A percentile compares a stretch with the other conserved stretches of the same genome.
Evolutionary conservation across 1,140 invertebrate species (phyloP).

Genomic region (Triops cancriformis): DNA sequence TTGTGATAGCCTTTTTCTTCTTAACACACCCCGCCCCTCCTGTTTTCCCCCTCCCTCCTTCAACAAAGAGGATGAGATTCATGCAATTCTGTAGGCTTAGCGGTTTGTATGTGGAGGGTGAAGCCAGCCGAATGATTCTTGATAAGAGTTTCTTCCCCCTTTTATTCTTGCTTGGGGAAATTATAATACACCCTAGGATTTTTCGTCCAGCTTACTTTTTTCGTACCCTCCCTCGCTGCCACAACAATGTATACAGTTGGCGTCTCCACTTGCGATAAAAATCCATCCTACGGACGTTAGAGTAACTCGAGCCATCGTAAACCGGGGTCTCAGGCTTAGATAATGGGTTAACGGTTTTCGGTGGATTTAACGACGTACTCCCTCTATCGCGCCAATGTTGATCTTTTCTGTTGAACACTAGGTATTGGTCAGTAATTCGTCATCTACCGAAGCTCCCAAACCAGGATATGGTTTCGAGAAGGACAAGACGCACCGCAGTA

Average conservation of each 20-base stretch:
- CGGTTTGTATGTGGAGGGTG: constrained; percentile 11
- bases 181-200: neutral
- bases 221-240: neutral
- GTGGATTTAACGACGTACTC: too few relatives aligned
- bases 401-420: too few relatives aligned
- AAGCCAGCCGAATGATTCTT: constrained; percentile 9
- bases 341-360: too few relatives aligned
- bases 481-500: too few relatives aligned
- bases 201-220: neutral
- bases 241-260: neutral
- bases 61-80: neutral
- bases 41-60: too few relatives aligned
- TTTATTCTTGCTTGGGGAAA: neutral
- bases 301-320: too few relatives aligned
- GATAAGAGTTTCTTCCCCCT: neutral
- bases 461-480: too few relatives aligned
- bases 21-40: constrained; percentile 7
- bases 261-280: neutral
- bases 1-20: neutral
- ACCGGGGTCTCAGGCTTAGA: too few relatives aligned
- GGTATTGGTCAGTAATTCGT: too few relatives aligned
- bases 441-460: too few relatives aligned
- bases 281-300: too few relatives aligned
- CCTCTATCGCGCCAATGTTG: too few relatives aligned
- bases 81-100: constrained; percentile 13